Base-by-base conservation (phyloP, 2,797 vertebrate species). In the Lindbergichthys nudifrons region DNA sequence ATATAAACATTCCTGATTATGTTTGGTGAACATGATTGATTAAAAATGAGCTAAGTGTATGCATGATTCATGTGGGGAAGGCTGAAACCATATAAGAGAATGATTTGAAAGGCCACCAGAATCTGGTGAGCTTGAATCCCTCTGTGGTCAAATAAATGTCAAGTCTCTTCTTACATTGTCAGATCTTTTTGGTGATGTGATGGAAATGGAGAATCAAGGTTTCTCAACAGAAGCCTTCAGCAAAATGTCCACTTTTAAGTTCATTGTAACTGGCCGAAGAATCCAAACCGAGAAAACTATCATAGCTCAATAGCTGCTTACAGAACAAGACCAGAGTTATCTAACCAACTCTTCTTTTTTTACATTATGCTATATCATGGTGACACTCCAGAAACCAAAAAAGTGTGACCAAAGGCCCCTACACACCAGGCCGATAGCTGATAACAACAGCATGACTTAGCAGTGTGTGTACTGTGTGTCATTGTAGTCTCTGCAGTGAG, bases 1-100 rank as follows among this genome's bases (percentile, higher is more conserved):
- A 90, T 87, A 87, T 94, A 95, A 94, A 95, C 92, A 92, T 92
- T 87, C 73, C 73, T 81, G 85, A 84, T 87, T 80, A 82, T 82
- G 68, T 83, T 45, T 66, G 66, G 53, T 70, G 70, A 84, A 86
- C 85, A 71, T 64, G 60, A 84, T 36, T 74, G 69, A 64, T 21
- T 79, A 51, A 86, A 79, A 79, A 79, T 0, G 41, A 70, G 82
- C 76, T 81, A 72, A 65, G 46, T 65, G 30, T 60, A 10, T 43
- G 74, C 13, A 63, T 83, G 77, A 85, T 84, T 89, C 79, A 77
- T 80, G 64, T 59, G 69, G 67, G 63, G 57, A 87, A 67, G 61
- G 63, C 70, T 85, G 60, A 70, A 71, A 83, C 47, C 39, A 66
- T 53, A 43, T 53, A 43, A 80, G 18, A 62, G 18, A 71, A 53